A percentile compares a stretch with the other conserved stretches of the same genome.
phyloP scores from a whole-genome alignment of 2,797 vertebrate species.

The Anas flavirostris region DNA sequence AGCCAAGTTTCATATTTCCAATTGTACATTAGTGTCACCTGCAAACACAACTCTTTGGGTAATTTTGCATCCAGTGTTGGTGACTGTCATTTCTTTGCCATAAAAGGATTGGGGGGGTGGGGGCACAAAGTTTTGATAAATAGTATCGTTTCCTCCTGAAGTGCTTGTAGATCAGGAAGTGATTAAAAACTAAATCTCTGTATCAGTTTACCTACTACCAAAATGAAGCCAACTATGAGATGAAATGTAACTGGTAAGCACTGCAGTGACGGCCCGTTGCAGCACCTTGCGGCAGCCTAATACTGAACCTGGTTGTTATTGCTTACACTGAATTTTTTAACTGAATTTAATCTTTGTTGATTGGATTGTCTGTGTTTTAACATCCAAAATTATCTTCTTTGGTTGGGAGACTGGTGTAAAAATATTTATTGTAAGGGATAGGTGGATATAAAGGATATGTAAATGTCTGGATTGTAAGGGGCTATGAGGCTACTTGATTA shows the following conservation, averaged over 20 bases:
- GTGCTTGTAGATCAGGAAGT: neutral
- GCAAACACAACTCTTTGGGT: neutral
- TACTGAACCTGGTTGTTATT: neutral
- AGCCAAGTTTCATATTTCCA: neutral
- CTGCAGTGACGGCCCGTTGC: neutral
- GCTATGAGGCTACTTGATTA: neutral
- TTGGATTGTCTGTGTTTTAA: neutral
- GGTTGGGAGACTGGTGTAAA: neutral
- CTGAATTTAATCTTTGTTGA: neutral
- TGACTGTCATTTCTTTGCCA: neutral
- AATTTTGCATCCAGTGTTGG: neutral
- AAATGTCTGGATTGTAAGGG: neutral
- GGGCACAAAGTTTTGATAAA: neutral
- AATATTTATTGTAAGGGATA: neutral
- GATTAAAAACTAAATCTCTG: neutral
- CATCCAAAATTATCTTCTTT: neutral
- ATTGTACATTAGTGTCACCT: neutral
- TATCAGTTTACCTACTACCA: neutral
- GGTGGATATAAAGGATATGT: neutral
- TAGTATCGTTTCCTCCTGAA: neutral
- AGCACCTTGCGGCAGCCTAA: neutral
- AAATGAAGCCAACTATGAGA: neutral
- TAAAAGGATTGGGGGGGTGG: neutral
- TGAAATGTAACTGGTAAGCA: neutral
- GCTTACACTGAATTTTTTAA: neutral